A percentile compares a stretch with the other conserved stretches of the same genome.
These are phyloP conservation scores for Notocelia uddmanniana DNA, from an alignment of 2,888 invertebrate species.

Conservation along the genomic window DNA sequence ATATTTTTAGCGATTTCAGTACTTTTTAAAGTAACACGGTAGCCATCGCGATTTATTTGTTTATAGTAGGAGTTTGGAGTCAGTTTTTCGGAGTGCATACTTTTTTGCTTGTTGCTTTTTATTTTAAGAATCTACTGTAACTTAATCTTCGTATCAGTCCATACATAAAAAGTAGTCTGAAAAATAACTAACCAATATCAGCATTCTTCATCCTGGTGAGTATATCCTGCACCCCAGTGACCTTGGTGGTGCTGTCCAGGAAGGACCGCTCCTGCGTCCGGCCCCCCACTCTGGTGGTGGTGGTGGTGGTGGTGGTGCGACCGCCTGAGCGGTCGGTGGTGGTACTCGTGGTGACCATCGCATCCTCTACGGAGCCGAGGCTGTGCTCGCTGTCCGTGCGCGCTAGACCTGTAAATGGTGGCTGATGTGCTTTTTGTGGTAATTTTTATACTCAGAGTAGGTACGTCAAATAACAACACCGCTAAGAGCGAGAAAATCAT, in stretches of 20 bases:
- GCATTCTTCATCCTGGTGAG: slow-evolving; percentile 92
- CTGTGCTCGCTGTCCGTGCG: slow-evolving; percentile 79
- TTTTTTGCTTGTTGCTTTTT: too few species aligned
- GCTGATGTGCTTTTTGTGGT: not conserved
- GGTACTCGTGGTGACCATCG: slow-evolving; percentile 59
- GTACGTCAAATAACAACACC: too few species aligned
- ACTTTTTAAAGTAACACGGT: too few species aligned
- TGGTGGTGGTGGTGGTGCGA: slow-evolving; percentile 58
- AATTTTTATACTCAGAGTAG: too few species aligned
- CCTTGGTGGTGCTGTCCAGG: slow-evolving; percentile 89
- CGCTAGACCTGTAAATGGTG: slow-evolving; percentile 58
- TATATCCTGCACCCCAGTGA: slow-evolving; percentile 91
- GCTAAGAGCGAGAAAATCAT: too few species aligned
- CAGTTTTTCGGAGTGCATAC: too few species aligned
- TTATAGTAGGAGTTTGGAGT: too few species aligned
- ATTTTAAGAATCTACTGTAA: too few species aligned
- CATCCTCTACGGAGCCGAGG: slow-evolving; percentile 71
- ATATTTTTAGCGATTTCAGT: too few species aligned
- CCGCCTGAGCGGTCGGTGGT: slow-evolving; percentile 60
- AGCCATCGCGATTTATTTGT: too few species aligned
- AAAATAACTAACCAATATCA: slow-evolving; percentile 85
- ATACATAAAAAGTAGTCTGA: too few species aligned
- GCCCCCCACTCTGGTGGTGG: slow-evolving; percentile 49
- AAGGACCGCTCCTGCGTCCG: slow-evolving; percentile 84
- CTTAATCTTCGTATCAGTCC: too few species aligned